phyloP scores from a whole-genome alignment of 2,797 vertebrate genomes.

The Enteromius thamalakanensis region DNA sequence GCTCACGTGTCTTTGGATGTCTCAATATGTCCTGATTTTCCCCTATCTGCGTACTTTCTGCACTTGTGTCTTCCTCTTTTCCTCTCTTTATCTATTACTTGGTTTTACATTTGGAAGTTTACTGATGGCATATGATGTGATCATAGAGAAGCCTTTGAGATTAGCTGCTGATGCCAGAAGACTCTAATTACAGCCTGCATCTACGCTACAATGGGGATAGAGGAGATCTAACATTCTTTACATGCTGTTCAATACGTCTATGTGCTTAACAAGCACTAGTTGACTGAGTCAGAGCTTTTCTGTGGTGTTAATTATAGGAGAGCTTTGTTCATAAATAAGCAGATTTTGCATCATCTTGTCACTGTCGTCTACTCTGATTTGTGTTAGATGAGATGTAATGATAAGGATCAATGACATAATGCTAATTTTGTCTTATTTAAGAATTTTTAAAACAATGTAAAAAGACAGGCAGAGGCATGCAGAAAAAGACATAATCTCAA shows the following conservation, averaged over 20 bases:
- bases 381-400: not conserved
- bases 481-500: not conserved
- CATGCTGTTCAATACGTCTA: constrained; percentile 22
- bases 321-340: not conserved
- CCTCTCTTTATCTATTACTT: constrained; percentile 20
- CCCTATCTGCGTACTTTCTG: not conserved
- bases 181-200: constrained; percentile 9
- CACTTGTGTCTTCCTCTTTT: constrained; percentile 17
- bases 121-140: constrained; percentile 26
- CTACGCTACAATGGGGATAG: not conserved
- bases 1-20: constrained; percentile 36
- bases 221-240: constrained; percentile 33
- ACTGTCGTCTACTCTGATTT: too few relatives aligned
- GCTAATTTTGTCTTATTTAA: not conserved
- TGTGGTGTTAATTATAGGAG: not conserved
- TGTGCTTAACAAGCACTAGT: constrained; percentile 18
- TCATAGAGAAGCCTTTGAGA: constrained; percentile 14
- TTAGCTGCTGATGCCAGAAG: constrained; percentile 24
- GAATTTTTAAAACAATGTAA: not conserved
- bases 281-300: constrained; percentile 2
- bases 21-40: constrained; percentile 16
- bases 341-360: not conserved
- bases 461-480: not conserved
- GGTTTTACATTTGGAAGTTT: constrained; percentile 40
- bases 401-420: not conserved